Conservation (phyloP, 2,888 invertebrate species). For the Trisateles emortualis region DNA sequence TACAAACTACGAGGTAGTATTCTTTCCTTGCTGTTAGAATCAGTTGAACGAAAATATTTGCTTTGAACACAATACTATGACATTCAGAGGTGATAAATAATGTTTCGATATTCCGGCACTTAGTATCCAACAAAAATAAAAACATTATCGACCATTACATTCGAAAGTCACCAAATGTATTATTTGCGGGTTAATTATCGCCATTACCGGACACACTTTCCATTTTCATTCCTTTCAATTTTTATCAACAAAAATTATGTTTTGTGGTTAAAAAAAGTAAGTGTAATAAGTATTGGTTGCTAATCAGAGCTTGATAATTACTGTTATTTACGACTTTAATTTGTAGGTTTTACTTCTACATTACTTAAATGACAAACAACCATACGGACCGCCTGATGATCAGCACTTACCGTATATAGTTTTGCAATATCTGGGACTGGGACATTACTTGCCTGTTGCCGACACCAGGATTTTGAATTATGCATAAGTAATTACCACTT, state of each 20-base stretch:
- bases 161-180: constrained; percentile 68
- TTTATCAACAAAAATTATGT: constrained; percentile 41
- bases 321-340: constrained; percentile 10
- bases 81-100: constrained; percentile 32
- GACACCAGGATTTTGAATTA: too few species aligned
- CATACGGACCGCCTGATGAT: too few species aligned
- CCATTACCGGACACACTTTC: constrained; percentile 70
- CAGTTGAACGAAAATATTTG: not conserved
- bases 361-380: too few species aligned
- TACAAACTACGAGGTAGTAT: too few species aligned
- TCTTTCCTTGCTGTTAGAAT: too few species aligned
- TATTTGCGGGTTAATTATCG: constrained; percentile 70
- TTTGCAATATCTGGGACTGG: too few species aligned
- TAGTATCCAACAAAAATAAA: constrained; percentile 37
- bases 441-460: too few species aligned
- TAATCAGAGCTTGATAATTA: constrained; percentile 9
- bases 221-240: constrained; percentile 61
- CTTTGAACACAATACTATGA: not conserved
- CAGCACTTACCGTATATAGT: too few species aligned
- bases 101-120: constrained; percentile 9
- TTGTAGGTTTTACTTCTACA: constrained; percentile 13
- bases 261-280: not conserved
- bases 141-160: constrained; percentile 55
- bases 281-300: not conserved
- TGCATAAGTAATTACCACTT: too few species aligned